Evolutionary conservation across 2,113 vertebrate genomes (phyloP).

Genomic region (Brienomyrus longianalis): DNA sequence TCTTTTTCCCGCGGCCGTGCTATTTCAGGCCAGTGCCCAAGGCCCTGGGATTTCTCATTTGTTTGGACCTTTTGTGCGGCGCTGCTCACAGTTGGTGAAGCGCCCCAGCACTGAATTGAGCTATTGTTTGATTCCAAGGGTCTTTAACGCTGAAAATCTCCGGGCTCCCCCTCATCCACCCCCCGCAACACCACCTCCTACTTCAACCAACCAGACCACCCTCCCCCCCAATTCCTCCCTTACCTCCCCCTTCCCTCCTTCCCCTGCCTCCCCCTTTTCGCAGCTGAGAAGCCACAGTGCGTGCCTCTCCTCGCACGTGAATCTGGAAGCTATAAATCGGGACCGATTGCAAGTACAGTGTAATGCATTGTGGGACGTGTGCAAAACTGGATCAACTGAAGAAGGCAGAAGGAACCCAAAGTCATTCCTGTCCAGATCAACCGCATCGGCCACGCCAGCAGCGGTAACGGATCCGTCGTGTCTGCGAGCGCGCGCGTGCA

Average conservation of each 20-base stretch:
- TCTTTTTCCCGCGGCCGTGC: slow-evolving; percentile 20
- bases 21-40: slow-evolving; percentile 32
- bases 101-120: slow-evolving; percentile 75
- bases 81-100: slow-evolving; percentile 62
- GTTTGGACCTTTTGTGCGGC: slow-evolving; percentile 70
- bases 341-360: slow-evolving; percentile 85
- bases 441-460: background rate
- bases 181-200: slow-evolving; percentile 36
- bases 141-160: slow-evolving; percentile 68
- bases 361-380: slow-evolving; percentile 73
- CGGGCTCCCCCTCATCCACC: slow-evolving; percentile 37
- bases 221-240: slow-evolving; percentile 37
- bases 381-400: slow-evolving; percentile 41
- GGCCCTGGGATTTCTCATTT: slow-evolving; percentile 46
- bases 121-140: slow-evolving; percentile 75
- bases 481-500: slow-evolving; percentile 21
- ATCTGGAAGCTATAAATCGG: slow-evolving; percentile 82
- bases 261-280: slow-evolving; percentile 54
- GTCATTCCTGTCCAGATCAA: slow-evolving; percentile 30
- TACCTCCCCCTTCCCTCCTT: slow-evolving; percentile 31
- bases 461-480: slow-evolving; percentile 1
- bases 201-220: slow-evolving; percentile 45
- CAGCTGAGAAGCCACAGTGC: slow-evolving; percentile 71
- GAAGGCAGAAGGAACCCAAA: slow-evolving; percentile 53
- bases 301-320: slow-evolving; percentile 79